Conservation (phyloP, 2,888 invertebrate species). For the Nymphalis urticae region DNA sequence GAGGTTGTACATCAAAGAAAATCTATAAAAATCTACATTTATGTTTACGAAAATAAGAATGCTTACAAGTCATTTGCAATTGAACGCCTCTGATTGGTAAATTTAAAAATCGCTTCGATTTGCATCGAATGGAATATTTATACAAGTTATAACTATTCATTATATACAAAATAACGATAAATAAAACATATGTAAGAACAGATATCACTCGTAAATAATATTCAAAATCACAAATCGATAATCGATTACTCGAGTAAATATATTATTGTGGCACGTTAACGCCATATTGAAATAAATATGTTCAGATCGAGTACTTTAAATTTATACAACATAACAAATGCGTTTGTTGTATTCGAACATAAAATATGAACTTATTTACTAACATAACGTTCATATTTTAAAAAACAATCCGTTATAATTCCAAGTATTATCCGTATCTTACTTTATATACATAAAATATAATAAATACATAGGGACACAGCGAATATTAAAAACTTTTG, state of each 20-base stretch:
- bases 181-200: constrained; percentile 15
- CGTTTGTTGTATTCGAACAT: no score
- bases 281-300: no score
- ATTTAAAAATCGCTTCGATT: background rate
- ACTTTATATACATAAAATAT: constrained; percentile 6
- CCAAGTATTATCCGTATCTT: background rate
- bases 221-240: no score
- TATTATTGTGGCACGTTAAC: no score
- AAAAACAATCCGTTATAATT: background rate
- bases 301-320: background rate
- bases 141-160: constrained; percentile 34
- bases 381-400: background rate
- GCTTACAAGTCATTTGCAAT: background rate
- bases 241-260: no score
- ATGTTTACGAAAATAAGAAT: background rate
- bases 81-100: background rate
- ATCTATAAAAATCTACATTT: background rate
- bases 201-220: constrained; percentile 5
- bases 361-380: no score
- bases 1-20: background rate
- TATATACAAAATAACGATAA: constrained; percentile 42
- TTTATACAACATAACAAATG: background rate
- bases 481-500: background rate
- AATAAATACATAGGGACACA: background rate
- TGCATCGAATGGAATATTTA: constrained; percentile 24